A percentile compares a stretch with the other conserved stretches of the same genome.
These are phyloP conservation scores for Steinernema scapterisci DNA, from an alignment of 2,888 invertebrate genomes.

Conservation along the genomic window DNA sequence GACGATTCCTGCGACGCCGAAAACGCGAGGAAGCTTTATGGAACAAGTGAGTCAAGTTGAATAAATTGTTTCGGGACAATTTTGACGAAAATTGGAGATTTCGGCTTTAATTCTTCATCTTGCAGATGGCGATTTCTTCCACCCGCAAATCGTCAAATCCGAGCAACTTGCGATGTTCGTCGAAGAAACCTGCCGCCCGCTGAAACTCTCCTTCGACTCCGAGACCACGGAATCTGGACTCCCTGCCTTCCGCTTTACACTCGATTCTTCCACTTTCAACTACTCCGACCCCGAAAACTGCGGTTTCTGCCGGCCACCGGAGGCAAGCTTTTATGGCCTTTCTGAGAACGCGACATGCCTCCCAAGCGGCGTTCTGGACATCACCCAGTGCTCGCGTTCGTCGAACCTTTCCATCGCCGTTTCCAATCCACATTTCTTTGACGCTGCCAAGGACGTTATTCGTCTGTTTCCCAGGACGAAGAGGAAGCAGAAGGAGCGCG, in stretches of 20 bases:
- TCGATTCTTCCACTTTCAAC: conserved; percentile 40
- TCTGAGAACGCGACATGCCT: conserved; percentile 41
- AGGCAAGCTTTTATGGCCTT: conserved; percentile 31
- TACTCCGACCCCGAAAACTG: conserved; percentile 36
- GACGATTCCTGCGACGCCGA: neutral
- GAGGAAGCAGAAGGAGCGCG: conserved; percentile 79
- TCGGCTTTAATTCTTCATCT: neutral
- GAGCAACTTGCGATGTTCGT: conserved; percentile 81
- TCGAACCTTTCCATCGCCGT: conserved; percentile 66
- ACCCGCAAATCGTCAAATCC: conserved; percentile 72
- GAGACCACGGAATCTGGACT: conserved; percentile 51
- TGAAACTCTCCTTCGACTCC: conserved; percentile 46
- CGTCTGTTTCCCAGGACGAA: conserved; percentile 52
- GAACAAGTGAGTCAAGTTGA: neutral
- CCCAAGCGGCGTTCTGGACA: conserved; percentile 54
- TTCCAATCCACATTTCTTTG: conserved; percentile 90
- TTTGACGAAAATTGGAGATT: too few species aligned
- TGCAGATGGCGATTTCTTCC: conserved; percentile 36
- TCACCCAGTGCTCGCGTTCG: conserved; percentile 46
- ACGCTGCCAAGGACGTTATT: conserved; percentile 75
- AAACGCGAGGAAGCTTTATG: neutral
- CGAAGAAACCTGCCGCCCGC: conserved; percentile 82
- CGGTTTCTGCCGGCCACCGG: conserved; percentile 36
- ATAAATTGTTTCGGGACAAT: neutral
- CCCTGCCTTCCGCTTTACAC: conserved; percentile 51